Conservation (phyloP, 2,113 vertebrate genomes). For the Pachycephala philippinensis region DNA sequence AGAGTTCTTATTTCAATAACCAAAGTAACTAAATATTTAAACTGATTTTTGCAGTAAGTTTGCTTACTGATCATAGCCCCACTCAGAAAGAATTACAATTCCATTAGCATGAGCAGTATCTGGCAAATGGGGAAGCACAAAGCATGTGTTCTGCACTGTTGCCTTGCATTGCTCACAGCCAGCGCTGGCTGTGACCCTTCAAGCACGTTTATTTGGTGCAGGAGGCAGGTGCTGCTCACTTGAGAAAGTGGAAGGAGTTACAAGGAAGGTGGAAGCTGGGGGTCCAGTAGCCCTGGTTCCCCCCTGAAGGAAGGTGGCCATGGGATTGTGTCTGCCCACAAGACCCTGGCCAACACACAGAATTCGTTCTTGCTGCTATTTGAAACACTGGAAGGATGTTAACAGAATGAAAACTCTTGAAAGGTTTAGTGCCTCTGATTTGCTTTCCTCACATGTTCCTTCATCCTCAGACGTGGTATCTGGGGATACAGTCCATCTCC, state of each 20-base stretch:
- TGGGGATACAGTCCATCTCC: not conserved
- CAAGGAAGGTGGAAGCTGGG: not conserved
- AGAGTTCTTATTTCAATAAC: constrained; percentile 44
- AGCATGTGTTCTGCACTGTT: not conserved
- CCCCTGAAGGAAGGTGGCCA: not conserved
- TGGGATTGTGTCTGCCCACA: not conserved
- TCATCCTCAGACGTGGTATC: not conserved
- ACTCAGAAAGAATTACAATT: not conserved
- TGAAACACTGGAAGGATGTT: not conserved
- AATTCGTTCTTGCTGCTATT: not conserved
- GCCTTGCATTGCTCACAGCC: not conserved
- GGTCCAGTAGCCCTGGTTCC: not conserved
- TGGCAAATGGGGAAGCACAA: not conserved
- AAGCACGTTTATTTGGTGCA: not conserved
- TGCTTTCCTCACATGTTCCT: not conserved
- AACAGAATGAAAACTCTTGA: not conserved
- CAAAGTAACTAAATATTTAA: constrained; percentile 49
- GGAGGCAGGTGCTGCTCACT: not conserved
- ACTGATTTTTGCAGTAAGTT: constrained; percentile 22
- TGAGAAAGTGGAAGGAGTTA: not conserved
- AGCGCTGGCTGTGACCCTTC: not conserved
- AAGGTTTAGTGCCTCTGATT: not conserved
- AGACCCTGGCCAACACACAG: not conserved
- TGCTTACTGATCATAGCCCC: constrained; percentile 2
- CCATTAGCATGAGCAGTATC: not conserved